Evolutionary conservation across 1,140 invertebrate genomes (phyloP), one percentile per base, ranked within the genome.

Genomic region (Hycleus cichorii): DNA sequence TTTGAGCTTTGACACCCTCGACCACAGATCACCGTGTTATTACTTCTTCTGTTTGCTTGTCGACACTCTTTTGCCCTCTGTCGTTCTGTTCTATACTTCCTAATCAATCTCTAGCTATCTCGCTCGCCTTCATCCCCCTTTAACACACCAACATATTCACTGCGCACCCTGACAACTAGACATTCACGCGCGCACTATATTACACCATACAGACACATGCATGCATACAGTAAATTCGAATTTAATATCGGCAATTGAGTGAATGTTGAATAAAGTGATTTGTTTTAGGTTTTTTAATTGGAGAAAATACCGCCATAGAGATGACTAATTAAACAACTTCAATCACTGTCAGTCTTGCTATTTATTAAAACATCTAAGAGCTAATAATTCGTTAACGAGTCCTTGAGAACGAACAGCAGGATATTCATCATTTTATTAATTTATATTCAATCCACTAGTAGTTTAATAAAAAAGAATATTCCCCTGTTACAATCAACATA

Each of bases 1-100:
- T 55, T 18, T 65, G 59, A 67, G 65, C 65, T 71, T 70, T 72
- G 70, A 71, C 72, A 71, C 70, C 67, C 68, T 66, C 65, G 55
- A 64, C 64, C 64, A 59, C 66, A 71, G 67, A 68, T 70, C 68
- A 68, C 64, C 64, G 52, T 69, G 68, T 69, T 69, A 69, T 68
- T 68, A 63, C 68, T 68, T 66, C 68, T 67, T 67, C 68, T 68
- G 60, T 68, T 64, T 65, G 65, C 68, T 62, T 69, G 68, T 70
- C 68, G 68, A 64, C 68, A 68, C 68, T 65, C 63, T 65, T 67
- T 63, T 52, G 32, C 32, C 32, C 32, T 32, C 32, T 32, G 32
- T 32, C 32, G 32, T 32, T 32, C 32, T 32, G 32, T 32, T 32
- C 32, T 32, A 32, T 32, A 32, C 32, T 32, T 32, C 32, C 32